These are phyloP conservation scores for Pomacea maculata DNA, from an alignment of 1,140 invertebrate genomes.

Conservation along the genomic window DNA sequence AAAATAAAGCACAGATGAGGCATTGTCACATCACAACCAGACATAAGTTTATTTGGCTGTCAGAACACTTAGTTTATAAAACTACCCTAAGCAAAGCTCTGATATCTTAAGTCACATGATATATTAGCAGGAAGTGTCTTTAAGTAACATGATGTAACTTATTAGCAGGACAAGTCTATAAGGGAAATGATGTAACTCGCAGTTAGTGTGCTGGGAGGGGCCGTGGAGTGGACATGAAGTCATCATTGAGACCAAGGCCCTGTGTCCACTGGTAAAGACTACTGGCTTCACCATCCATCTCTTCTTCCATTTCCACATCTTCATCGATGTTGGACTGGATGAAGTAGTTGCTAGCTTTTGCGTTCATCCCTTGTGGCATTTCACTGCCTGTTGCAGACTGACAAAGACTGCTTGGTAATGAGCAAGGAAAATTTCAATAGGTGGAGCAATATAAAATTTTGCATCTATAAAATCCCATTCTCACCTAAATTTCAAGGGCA, in stretches of 20 bases:
- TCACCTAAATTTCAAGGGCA: neutral
- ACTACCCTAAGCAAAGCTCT: no score
- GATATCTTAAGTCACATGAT: no score
- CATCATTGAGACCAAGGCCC: conserved; percentile 58
- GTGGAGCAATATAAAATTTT: neutral
- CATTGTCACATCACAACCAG: no score
- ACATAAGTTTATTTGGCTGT: no score
- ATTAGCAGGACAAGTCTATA: no score
- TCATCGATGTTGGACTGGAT: conserved; percentile 34
- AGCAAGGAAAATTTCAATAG: neutral
- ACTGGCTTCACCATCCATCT: conserved; percentile 58
- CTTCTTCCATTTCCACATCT: conserved; percentile 39
- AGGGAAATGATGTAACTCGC: no score
- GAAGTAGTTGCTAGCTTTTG: conserved; percentile 33
- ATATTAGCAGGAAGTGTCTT: no score
- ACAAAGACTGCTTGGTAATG: neutral
- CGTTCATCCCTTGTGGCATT: neutral
- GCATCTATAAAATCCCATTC: neutral
- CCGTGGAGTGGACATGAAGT: conserved; percentile 51
- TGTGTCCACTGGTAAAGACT: conserved; percentile 64
- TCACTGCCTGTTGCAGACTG: neutral
- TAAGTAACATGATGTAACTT: no score
- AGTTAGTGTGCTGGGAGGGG: conserved; percentile 8
- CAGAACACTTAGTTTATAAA: no score
- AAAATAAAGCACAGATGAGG: no score